Base-by-base conservation (phyloP, 1,140 invertebrate species). In the Apocrypta bakeri region DNA sequence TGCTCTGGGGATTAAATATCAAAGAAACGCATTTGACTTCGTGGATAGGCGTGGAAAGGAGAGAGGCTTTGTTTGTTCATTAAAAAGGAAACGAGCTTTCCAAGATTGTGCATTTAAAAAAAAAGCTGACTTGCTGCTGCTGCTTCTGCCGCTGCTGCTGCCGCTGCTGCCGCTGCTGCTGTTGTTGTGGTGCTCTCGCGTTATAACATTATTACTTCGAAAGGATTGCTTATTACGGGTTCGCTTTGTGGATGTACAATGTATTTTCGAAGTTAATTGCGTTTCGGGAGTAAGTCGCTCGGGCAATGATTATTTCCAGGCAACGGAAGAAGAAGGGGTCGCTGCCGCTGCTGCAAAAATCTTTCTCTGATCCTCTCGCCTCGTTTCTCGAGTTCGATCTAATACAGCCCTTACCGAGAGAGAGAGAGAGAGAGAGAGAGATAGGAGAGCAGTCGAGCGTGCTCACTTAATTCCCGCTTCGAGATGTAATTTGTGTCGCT, bases 401-500 rank as follows among this genome's bases (percentile, higher is more conserved):
- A 82, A 82, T 78, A 73, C 75, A 82, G 85, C 85, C 85, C 85
- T 84, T 83, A 85, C 84, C 14, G 17, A 56, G 17, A 17, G 48
- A 56, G 17, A 56, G n/a, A n/a, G n/a, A n/a, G 21, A 48, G 42
- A 48, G 42, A 48, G 14, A 8, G 42, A 56, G 48, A 56, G 48
- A 1, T n/a, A n/a, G n/a, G 83, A 81, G 77, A 85, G 84, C 85
- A 84, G 81, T 79, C 85, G 83, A 85, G 84, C 87, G 85, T 87
- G 86, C 86, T 87, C 87, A 87, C 86, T 87, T 88, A 88, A 88
- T 88, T 88, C 86, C 86, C 86, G 86, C 85, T 87, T 87, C 82
- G 84, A 87, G 85, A 87, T 87, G 86, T 88, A 87, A 88, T 87
- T 88, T 88, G 85, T 88, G 87, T 87, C 86, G 86, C 87, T 88